Base-by-base conservation (phyloP, 2,797 vertebrate genomes). In the Ispidina lecontei region DNA sequence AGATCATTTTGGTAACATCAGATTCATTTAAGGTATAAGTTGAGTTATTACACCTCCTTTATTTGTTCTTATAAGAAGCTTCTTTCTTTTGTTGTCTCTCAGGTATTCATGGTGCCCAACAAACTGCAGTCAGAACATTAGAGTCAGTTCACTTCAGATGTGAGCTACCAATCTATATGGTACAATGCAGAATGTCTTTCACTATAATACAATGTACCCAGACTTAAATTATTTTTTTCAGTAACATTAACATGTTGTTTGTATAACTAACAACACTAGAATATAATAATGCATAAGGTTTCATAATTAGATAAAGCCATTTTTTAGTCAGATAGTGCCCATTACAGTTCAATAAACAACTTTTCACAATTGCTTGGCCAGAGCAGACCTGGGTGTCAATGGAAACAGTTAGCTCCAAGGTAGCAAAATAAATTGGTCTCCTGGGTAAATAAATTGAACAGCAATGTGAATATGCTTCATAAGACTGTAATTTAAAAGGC, bases 351-450 rank as follows among this genome's bases (percentile, higher is more conserved):
- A 98, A 98, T 98, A 98, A 98, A 97, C 98, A 98, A 97, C 97
- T 98, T 98, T 98, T 98, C 98, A 98, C 98, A 98, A 97, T 97
- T 97, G 97, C 98, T 97, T 97, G 97, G 97, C 96, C 95, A 97
- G 96, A 97, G 97, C 97, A 97, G 97, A 98, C 95, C 96, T 96
- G 94, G 91, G 95, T 98, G 97, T 98, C 98, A 98, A 97, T 98
- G 97, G 96, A 98, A 98, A 97, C 97, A 97, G 96, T 98, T 97
- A 97, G 97, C 93, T 95, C 88, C 12, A 83, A 98, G 96, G 95
- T 75, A 97, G 95, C 37, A 13, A 97, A 98, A 98, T 98, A 98
- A 98, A 98, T 98, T 98, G 98, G 98, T 98, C 98, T 98, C 98
- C 96, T 87, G 98, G 97, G 98, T 98, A 98, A 98, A 98, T 97